Percentiles rank a stretch among this genome's conserved stretches.
phyloP scores from a whole-genome alignment of 2,888 invertebrate species.

The Diaprepes abbreviatus region DNA sequence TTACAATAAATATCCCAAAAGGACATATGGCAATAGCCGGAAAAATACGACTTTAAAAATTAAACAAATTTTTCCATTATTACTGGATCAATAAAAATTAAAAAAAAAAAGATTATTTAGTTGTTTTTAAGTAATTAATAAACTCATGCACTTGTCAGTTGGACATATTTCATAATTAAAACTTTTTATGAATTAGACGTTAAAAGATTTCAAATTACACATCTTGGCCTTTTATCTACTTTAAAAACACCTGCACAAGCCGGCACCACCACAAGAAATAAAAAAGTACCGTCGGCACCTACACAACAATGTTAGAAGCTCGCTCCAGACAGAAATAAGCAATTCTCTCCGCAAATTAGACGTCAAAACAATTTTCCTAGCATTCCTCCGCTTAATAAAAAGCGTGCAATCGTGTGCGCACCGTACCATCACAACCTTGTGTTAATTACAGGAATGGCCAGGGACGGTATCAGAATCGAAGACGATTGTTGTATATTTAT shows the following conservation, averaged over 20 bases:
- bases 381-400: slow-evolving; percentile 42
- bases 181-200: no score
- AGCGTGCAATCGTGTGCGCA: slow-evolving; percentile 51
- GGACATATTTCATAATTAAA: no score
- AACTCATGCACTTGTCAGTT: no score
- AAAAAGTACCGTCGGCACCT: slow-evolving; percentile 23
- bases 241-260: slow-evolving; percentile 1
- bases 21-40: no score
- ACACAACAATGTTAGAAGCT: slow-evolving; percentile 29
- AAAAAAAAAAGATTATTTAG: no score
- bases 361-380: slow-evolving; percentile 43
- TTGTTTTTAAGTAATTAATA: no score
- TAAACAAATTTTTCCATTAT: no score
- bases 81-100: no score
- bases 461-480: slow-evolving; percentile 32
- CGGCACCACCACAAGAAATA: not conserved
- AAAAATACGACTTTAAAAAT: no score
- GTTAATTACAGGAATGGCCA: slow-evolving; percentile 59
- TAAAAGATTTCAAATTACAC: no score
- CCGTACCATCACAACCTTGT: slow-evolving; percentile 60
- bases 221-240: not conserved
- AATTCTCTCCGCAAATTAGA: slow-evolving; percentile 42
- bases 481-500: not conserved
- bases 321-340: slow-evolving; percentile 32
- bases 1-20: no score